Evolutionary conservation across 37 sponge, comb jelly and placozoan genomes (phyloP).

Genomic region (Chondrilla cf. caribensis): DNA sequence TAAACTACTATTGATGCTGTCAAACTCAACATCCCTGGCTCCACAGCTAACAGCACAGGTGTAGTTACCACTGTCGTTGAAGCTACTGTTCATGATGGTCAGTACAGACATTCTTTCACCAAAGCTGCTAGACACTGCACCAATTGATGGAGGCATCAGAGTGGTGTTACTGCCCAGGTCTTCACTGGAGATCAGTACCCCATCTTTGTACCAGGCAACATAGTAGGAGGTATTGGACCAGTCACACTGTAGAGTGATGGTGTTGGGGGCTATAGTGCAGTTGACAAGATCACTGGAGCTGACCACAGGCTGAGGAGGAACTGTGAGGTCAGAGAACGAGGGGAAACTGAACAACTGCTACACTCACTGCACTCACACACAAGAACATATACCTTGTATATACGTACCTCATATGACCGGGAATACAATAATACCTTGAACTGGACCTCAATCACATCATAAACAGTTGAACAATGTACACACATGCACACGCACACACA

Average conservation of each 20-base stretch:
- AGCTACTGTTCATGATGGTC: background rate
- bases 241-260: background rate
- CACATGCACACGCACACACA: too few species aligned
- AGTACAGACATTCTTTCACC: background rate
- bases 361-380: too few species aligned
- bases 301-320: too few species aligned
- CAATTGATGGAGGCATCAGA: background rate
- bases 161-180: background rate
- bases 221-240: background rate
- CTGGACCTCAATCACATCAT: too few species aligned
- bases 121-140: background rate
- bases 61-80: background rate
- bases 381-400: too few species aligned
- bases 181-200: background rate
- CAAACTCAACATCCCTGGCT: background rate
- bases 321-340: too few species aligned
- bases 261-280: too few species aligned
- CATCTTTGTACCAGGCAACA: background rate
- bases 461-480: too few species aligned
- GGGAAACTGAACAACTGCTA: too few species aligned
- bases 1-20: background rate
- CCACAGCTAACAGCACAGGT: background rate
- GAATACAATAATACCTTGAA: too few species aligned
- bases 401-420: too few species aligned
- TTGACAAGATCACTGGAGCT: too few species aligned